Evolutionary conservation across 2,797 vertebrate genomes (phyloP).

Genomic region (Sciaenops ocellatus): DNA sequence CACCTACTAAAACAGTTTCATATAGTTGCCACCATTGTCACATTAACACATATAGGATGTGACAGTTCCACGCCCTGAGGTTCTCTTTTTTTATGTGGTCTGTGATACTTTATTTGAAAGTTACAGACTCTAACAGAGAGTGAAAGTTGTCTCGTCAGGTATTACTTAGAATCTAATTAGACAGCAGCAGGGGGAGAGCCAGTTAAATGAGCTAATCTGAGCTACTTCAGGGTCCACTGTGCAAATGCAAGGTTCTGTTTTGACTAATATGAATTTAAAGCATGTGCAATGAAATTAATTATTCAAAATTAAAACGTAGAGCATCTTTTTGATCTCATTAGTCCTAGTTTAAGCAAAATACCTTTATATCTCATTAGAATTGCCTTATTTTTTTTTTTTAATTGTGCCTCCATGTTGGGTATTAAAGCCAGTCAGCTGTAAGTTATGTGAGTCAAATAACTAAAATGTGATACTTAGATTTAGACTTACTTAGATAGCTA

Average conservation of each 20-base stretch:
- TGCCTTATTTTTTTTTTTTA: not conserved
- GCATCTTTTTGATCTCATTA: not conserved
- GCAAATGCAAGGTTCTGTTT: not conserved
- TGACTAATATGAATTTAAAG: not conserved
- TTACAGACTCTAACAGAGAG: not conserved
- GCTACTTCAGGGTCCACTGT: not conserved
- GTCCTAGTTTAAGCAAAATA: not conserved
- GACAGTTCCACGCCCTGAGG: not conserved
- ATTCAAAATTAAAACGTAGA: not conserved
- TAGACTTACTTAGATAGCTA: too few species aligned
- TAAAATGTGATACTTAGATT: too few species aligned
- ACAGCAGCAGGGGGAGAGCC: not conserved
- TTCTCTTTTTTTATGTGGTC: not conserved
- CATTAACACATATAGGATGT: not conserved
- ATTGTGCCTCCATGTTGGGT: not conserved
- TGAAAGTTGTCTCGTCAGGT: not conserved
- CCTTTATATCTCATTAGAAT: not conserved
- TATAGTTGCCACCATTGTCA: not conserved
- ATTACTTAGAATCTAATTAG: constrained; percentile 11
- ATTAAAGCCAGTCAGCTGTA: too few species aligned
- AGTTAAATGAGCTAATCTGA: not conserved
- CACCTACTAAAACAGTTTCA: not conserved
- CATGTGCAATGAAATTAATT: not conserved
- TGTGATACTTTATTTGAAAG: not conserved
- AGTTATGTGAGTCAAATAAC: too few species aligned